Evolutionary conservation across 2,888 invertebrate species (phyloP).

Genomic region (Tortrix viridana): DNA sequence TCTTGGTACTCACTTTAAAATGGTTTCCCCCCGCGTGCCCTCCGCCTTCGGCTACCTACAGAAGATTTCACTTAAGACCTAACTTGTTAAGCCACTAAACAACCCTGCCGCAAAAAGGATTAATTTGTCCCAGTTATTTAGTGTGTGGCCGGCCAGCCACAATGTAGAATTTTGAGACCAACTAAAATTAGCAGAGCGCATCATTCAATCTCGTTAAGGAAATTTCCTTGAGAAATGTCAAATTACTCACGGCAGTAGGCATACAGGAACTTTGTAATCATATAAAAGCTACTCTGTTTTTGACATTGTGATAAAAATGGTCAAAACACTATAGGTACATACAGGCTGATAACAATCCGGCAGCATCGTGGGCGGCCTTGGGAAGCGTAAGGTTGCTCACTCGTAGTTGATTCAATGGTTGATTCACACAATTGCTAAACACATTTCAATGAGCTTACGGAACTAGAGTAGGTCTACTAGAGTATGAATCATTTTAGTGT

Average conservation of each 20-base stretch:
- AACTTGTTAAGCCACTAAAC: too few species aligned
- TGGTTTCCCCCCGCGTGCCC: too few species aligned
- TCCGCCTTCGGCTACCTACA: too few species aligned
- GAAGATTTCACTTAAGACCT: too few species aligned
- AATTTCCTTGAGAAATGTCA: too few species aligned
- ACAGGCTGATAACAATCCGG: slow-evolving; percentile 14
- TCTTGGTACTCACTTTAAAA: too few species aligned
- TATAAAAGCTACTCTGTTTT: slow-evolving; percentile 7
- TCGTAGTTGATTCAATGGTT: slow-evolving; percentile 69
- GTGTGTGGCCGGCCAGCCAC: too few species aligned
- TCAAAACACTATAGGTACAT: not conserved
- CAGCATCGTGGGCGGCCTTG: slow-evolving; percentile 19
- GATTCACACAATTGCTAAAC: slow-evolving; percentile 54
- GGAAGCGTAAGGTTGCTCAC: slow-evolving; percentile 46
- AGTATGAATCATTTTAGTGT: slow-evolving; percentile 7
- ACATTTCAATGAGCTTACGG: slow-evolving; percentile 46
- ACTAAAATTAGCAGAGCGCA: too few species aligned
- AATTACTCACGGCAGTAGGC: slow-evolving; percentile 1
- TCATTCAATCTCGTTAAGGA: too few species aligned
- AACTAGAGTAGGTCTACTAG: not conserved
- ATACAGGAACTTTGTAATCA: slow-evolving; percentile 8
- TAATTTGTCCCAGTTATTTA: too few species aligned
- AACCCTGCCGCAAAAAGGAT: too few species aligned
- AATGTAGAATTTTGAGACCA: too few species aligned
- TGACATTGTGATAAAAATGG: slow-evolving; percentile 5